These are phyloP conservation scores for Eristalinus sepulchralis DNA, from an alignment of 2,888 invertebrate genomes.

Conservation along the genomic window DNA sequence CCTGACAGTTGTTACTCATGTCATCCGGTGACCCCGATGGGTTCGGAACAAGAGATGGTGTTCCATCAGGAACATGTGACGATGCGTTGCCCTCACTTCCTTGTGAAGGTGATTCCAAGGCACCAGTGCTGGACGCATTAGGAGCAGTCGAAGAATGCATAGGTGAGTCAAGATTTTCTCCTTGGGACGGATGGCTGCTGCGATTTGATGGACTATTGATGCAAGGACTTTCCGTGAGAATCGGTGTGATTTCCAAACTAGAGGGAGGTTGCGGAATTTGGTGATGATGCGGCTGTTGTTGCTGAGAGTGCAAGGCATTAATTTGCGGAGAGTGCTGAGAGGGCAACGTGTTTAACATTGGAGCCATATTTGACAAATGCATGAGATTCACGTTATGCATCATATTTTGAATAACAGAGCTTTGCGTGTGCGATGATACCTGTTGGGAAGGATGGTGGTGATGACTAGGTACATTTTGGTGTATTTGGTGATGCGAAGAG, in stretches of 20 bases:
- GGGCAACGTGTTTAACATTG: slow-evolving; percentile 72
- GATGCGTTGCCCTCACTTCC: slow-evolving; percentile 67
- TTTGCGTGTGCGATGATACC: slow-evolving; percentile 66
- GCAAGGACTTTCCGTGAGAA: slow-evolving; percentile 74
- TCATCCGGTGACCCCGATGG: slow-evolving; percentile 68
- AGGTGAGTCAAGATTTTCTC: slow-evolving; percentile 69
- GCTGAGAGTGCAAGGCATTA: slow-evolving; percentile 73
- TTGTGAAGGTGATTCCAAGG: slow-evolving; percentile 71
- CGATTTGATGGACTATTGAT: slow-evolving; percentile 77
- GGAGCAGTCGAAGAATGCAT: slow-evolving; percentile 72
- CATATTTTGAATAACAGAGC: slow-evolving; percentile 77
- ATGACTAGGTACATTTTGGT: slow-evolving; percentile 66
- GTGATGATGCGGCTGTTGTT: slow-evolving; percentile 71
- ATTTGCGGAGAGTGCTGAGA: slow-evolving; percentile 72
- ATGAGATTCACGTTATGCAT: slow-evolving; percentile 79
- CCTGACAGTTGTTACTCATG: slow-evolving; percentile 66
- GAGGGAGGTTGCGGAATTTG: slow-evolving; percentile 69
- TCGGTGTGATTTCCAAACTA: slow-evolving; percentile 74
- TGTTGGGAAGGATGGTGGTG: slow-evolving; percentile 76
- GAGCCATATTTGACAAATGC: slow-evolving; percentile 76
- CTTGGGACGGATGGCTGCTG: slow-evolving; percentile 75
- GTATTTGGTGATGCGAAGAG: slow-evolving; percentile 68
- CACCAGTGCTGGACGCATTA: slow-evolving; percentile 45
- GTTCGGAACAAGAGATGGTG: slow-evolving; percentile 68
- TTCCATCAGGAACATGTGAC: slow-evolving; percentile 66